Base-by-base conservation (phyloP, 2,888 invertebrate genomes). In the Limnephilus rhombicus region DNA sequence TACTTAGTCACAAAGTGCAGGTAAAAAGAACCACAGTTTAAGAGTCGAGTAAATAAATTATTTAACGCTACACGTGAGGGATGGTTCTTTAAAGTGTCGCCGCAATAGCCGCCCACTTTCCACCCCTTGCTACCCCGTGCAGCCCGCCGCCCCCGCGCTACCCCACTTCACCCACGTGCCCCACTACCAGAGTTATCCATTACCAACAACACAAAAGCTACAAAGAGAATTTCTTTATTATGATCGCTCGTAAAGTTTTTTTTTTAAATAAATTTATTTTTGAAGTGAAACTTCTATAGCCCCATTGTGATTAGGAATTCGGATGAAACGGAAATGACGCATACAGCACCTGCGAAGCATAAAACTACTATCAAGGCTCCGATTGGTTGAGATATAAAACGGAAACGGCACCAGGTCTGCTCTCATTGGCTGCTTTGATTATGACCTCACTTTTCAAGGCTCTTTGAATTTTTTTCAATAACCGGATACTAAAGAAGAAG, bases 131-230 rank as follows among this genome's bases (percentile, higher is more conserved):
- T 68, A 68, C 68, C 24, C n/a, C 68, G n/a, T 68, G 24, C 68
- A 68, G 9, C 68, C 68, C 24, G 24, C n/a, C 24, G 4, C 68
- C 68, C 24, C 68, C n/a, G 68, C n/a, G 9, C 24, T n/a, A 24
- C n/a, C 53, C 18, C 53, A 4, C 53, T 18, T 68, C 68, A n/a
- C 2, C 49, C 13, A 15, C 15, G 15, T 3, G 49, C 49, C 49
- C 49, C 49, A n/a, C 24, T 68, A 24, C 9, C 34, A 37, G 83
- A 24, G 18, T 83, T 34, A 83, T 83, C 37, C 83, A 37, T 83
- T 83, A 83, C 34, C 83, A 24, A 34, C 83, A 83, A 34, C 83
- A 83, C 83, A 83, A 83, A 83, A 83, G 83, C 37, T n/a, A 83
- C 37, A 83, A 83, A 83, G 83, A 18, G 18, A 34, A 83, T 83